These are phyloP conservation scores for Osmerus mordax DNA, from an alignment of 2,113 vertebrate genomes.

Conservation along the genomic window DNA sequence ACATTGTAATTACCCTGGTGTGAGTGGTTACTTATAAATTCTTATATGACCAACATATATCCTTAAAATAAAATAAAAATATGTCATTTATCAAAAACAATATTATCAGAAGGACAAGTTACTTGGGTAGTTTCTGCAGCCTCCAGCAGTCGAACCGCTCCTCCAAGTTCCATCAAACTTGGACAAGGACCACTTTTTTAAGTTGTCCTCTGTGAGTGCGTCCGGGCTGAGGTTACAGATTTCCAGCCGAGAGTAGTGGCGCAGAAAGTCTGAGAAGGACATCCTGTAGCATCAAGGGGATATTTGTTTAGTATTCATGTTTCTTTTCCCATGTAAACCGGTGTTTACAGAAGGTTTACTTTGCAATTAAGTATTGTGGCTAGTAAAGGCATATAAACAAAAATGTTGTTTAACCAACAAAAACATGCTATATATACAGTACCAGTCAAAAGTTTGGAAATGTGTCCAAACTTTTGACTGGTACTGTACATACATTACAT, in stretches of 20 bases:
- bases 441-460: too few relatives aligned
- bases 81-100: not conserved
- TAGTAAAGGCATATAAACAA: too few relatives aligned
- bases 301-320: too few relatives aligned
- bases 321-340: not conserved
- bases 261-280: constrained; percentile 83
- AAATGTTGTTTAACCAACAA: not conserved
- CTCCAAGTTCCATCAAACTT: constrained; percentile 88
- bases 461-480: too few relatives aligned
- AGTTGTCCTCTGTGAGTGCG: constrained; percentile 72
- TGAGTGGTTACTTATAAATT: not conserved
- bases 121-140: constrained; percentile 88
- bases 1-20: not conserved
- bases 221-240: constrained; percentile 94
- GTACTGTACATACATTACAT: too few relatives aligned
- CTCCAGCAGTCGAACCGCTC: constrained; percentile 82
- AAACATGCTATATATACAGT: too few relatives aligned
- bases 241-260: constrained; percentile 85
- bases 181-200: constrained; percentile 82
- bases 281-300: constrained; percentile 72
- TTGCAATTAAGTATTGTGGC: not conserved
- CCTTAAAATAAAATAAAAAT: not conserved
- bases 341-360: not conserved
- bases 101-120: constrained; percentile 26
- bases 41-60: not conserved